These are phyloP conservation scores for Valencia hispanica DNA, from an alignment of 2,797 vertebrate genomes.

Conservation along the genomic window DNA sequence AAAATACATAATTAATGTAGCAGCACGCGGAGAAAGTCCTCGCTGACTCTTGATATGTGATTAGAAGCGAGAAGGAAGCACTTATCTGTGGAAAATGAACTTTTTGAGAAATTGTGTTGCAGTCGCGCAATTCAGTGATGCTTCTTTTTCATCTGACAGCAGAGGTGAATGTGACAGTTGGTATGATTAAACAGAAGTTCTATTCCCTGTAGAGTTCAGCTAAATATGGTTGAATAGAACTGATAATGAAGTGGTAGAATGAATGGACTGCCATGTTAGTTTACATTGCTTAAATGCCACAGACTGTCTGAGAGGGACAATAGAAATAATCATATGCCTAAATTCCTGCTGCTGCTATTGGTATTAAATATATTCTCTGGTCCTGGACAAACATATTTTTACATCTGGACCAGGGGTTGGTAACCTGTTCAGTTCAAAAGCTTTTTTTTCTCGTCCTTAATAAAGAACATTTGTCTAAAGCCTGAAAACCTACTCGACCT, in stretches of 20 bases:
- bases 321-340: neutral
- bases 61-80: constrained; percentile 52
- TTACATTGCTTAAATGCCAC: neutral
- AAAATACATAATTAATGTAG: constrained; percentile 75
- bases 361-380: no score
- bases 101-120: constrained; percentile 47
- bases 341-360: neutral
- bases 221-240: neutral
- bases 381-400: no score
- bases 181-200: neutral
- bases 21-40: constrained; percentile 68
- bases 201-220: neutral
- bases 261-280: neutral
- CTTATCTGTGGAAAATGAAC: constrained; percentile 62
- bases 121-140: constrained; percentile 31
- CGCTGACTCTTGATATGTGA: constrained; percentile 60
- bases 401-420: no score
- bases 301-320: neutral
- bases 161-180: constrained; percentile 28
- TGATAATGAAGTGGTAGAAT: neutral
- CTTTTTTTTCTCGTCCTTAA: no score
- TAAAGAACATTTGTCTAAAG: no score
- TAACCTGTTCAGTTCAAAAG: no score
- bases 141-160: constrained; percentile 30
- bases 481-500: no score